Conservation (phyloP, 2,113 vertebrate species). For the Prunella fulvescens region DNA sequence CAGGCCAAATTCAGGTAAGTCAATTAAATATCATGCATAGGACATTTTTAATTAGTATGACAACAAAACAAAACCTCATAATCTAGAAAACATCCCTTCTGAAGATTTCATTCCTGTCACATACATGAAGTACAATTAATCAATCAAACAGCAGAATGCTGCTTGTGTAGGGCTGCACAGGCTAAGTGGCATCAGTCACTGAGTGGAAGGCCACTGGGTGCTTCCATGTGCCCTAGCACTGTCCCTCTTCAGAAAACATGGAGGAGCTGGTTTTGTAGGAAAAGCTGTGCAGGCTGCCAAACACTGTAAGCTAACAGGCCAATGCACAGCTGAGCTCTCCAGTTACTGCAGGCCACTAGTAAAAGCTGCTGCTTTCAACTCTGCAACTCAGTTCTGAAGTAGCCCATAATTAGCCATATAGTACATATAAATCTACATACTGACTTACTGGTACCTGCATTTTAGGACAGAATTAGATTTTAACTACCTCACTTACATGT, state of each 20-base stretch:
- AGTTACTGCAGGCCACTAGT: neutral
- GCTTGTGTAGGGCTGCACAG: neutral
- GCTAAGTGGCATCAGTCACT: neutral
- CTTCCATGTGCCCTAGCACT: neutral
- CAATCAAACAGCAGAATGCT: neutral
- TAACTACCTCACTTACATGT: conserved; percentile 77
- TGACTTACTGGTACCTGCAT: neutral
- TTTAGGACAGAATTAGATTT: neutral
- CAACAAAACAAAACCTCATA: neutral
- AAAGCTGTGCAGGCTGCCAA: neutral
- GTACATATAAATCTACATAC: neutral
- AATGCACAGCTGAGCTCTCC: neutral
- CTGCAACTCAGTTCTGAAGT: neutral
- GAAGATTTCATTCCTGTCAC: neutral
- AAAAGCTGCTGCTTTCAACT: neutral
- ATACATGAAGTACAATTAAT: neutral
- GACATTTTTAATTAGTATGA: neutral
- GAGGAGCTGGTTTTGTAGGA: neutral
- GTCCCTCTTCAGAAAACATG: neutral
- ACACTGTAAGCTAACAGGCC: neutral
- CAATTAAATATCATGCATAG: neutral
- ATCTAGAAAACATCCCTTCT: neutral
- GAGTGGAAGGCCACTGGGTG: neutral
- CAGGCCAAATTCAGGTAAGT: neutral
- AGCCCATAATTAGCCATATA: neutral